A percentile compares a stretch with the other conserved stretches of the same genome.
Evolutionary conservation across 2,888 invertebrate species (phyloP).

Genomic region (Drosophila rellima): DNA sequence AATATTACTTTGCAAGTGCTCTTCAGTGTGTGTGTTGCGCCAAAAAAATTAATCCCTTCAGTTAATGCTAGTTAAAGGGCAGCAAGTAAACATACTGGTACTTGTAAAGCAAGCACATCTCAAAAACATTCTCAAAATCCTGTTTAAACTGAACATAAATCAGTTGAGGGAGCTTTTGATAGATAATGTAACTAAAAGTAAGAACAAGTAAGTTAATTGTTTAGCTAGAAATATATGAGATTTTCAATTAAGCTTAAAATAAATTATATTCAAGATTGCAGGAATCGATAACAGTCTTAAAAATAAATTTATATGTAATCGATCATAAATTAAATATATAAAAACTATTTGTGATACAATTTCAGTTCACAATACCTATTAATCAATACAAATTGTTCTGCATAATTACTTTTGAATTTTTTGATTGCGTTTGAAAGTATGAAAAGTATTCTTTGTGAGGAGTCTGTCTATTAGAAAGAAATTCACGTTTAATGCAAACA

Average conservation of each 20-base stretch:
- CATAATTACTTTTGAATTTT: slow-evolving; percentile 1
- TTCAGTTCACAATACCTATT: slow-evolving; percentile 5
- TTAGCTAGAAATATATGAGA: not conserved
- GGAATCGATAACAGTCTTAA: too few species aligned
- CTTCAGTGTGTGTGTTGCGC: slow-evolving; percentile 7
- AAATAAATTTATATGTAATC: too few species aligned
- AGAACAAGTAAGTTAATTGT: not conserved
- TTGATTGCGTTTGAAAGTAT: slow-evolving; percentile 5
- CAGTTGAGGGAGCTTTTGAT: not conserved
- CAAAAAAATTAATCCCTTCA: slow-evolving; percentile 16
- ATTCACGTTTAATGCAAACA: slow-evolving; percentile 44
- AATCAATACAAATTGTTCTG: slow-evolving; percentile 16
- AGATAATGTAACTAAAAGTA: not conserved
- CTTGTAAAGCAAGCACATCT: not conserved
- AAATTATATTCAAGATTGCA: not conserved
- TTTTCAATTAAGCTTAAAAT: not conserved
- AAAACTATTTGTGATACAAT: slow-evolving; percentile 8
- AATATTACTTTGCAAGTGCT: slow-evolving; percentile 48
- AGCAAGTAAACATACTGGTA: slow-evolving; percentile 8
- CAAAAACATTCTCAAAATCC: not conserved
- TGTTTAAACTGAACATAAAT: not conserved
- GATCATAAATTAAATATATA: too few species aligned
- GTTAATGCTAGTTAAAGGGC: slow-evolving; percentile 24
- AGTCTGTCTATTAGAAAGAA: slow-evolving; percentile 38
- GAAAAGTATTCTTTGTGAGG: not conserved